Evolutionary conservation across 2,888 invertebrate species (phyloP).

Genomic region (Polylopha cassiicola): DNA sequence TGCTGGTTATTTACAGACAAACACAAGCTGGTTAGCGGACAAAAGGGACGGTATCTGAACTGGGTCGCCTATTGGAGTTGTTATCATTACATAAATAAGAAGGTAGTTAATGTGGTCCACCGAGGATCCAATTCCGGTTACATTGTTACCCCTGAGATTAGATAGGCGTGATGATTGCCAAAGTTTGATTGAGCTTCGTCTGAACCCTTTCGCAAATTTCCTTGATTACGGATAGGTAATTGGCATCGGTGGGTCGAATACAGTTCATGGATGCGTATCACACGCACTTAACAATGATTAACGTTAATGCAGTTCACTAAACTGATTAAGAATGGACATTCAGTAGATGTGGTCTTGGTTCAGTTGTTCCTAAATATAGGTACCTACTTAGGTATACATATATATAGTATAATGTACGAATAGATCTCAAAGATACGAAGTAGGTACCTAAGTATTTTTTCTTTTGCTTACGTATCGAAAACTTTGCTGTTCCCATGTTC

Average conservation of each 20-base stretch:
- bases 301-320: conserved; percentile 18
- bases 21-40: conserved; percentile 8
- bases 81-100: conserved; percentile 63
- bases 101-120: conserved; percentile 55
- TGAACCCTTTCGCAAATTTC: conserved; percentile 62
- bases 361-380: no score
- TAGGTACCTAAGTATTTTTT: no score
- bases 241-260: conserved; percentile 49
- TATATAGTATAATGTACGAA: no score
- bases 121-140: conserved; percentile 59
- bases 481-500: no score
- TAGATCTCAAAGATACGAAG: no score
- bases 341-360: no score
- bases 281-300: conserved; percentile 23
- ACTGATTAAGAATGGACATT: conserved; percentile 13
- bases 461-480: no score
- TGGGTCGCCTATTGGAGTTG: conserved; percentile 34
- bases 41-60: conserved; percentile 11
- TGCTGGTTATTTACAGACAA: no score
- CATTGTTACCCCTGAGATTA: conserved; percentile 68
- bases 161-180: conserved; percentile 70
- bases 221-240: conserved; percentile 63
- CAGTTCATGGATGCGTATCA: conserved; percentile 40
- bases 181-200: conserved; percentile 70
- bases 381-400: no score